A percentile compares a stretch with the other conserved stretches of the same genome.
Evolutionary conservation across 2,888 invertebrate genomes (phyloP).

Genomic region (Habrosyne pyritoides): DNA sequence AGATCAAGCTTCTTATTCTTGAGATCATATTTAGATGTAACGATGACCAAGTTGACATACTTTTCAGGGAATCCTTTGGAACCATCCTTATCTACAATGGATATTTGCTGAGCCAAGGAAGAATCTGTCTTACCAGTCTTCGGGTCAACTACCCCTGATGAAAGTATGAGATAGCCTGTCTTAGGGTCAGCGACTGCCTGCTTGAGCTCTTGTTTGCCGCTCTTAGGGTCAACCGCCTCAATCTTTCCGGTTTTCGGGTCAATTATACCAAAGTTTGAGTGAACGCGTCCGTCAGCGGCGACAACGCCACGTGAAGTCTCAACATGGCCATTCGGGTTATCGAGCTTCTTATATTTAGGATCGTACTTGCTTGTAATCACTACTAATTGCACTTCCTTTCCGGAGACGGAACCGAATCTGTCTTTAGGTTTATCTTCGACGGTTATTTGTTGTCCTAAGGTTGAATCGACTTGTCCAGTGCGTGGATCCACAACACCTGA

Average conservation of each 20-base stretch:
- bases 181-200: conserved; percentile 83
- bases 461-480: conserved; percentile 79
- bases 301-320: conserved; percentile 77
- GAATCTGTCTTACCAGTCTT: conserved; percentile 82
- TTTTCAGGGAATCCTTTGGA: conserved; percentile 58
- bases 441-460: conserved; percentile 82
- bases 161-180: conserved; percentile 81
- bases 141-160: conserved; percentile 82
- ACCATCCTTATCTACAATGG: conserved; percentile 64
- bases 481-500: conserved; percentile 83
- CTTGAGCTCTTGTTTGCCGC: conserved; percentile 83
- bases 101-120: conserved; percentile 78
- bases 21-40: conserved; percentile 81
- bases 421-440: conserved; percentile 73
- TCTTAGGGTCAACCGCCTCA: conserved; percentile 81
- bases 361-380: conserved; percentile 83
- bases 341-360: conserved; percentile 79
- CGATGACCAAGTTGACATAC: conserved; percentile 69
- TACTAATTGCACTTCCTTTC: conserved; percentile 80
- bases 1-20: conserved; percentile 72
- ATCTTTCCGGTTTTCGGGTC: conserved; percentile 82
- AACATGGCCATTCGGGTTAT: conserved; percentile 78
- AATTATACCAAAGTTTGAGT: conserved; percentile 79
- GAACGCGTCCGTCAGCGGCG: conserved; percentile 69
- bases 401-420: conserved; percentile 60